Base-by-base conservation (phyloP, 2,113 vertebrate genomes). In the Octodon degus region DNA sequence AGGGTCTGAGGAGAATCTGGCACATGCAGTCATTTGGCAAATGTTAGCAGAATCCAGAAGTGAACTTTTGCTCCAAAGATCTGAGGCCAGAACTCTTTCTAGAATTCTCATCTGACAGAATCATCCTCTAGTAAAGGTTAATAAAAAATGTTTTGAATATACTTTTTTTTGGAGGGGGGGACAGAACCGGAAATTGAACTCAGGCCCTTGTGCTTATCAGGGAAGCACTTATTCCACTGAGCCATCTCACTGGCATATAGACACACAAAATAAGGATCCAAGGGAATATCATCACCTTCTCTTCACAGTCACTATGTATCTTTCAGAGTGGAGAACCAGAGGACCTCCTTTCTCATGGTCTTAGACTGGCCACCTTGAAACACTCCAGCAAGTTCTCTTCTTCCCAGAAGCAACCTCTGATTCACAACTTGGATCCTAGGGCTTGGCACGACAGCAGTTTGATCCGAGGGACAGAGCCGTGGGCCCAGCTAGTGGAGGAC, bases 391-490 rank as follows among this genome's bases (percentile, higher is more conserved):
- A 43, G 76, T 17, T 60, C 84, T 13, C 1, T 0, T 24, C 8
- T 0, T 58, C 65, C 37, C 17, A 8, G 11, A 10, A 13, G 32
- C 6, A 2, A 7, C 9, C 6, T 40, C 2, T 37, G 47, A 37
- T 37, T 20, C n/a, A 5, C 22, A 22, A 5, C 43, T 5, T 47
- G 32, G 13, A 40, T 55, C 0, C 5, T 5, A 8, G 77, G 77
- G 5, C 30, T 37, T 16, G 0, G 0, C 0, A 24, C 9, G 22
- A 65, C 34, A 3, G 60, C 16, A n/a, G 37, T 10, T 89, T 43
- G 12, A 76, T 40, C 72, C 67, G n/a, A 4, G 22, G 17, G 37
- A 6, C 34, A n/a, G 24, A 68, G 65, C 65, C 1, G 2, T 19
- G 20, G 16, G 16, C 72, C 9, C 25, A 47, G 10, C 55, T 8